Evolutionary conservation across 35 echinoderm and acorn worm species (phyloP), one percentile per base, ranked within the genome.

Genomic region (Anneissia japonica): DNA sequence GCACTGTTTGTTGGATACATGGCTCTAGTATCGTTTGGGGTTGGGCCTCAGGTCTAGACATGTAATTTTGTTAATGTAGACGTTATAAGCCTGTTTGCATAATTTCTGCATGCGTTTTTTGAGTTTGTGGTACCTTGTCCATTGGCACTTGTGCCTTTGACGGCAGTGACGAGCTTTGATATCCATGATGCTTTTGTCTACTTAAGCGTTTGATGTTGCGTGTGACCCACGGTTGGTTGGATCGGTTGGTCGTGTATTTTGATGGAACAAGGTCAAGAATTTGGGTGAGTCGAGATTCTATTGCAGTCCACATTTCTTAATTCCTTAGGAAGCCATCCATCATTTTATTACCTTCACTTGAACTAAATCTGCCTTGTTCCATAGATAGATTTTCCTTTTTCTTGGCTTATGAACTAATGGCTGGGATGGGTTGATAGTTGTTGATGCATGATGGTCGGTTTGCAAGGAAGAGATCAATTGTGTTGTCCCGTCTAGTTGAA

Each of bases 391-490:
- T 37, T 90, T 86, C 34, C 84, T 21, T 30, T 85, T 85, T 19
- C 26, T 51, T 79, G 83, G 83, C 77, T n/a, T 85, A 23, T 34
- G 83, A n/a, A n/a, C n/a, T n/a, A n/a, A n/a, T n/a, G n/a, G n/a
- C n/a, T 10, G 88, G 73, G 1, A 78, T 34, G n/a, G 73, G 35
- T 29, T 19, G 35, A 38, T 83, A 90, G n/a, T 86, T 86, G 82
- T 90, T 90, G 38, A 90, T 77, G 37, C 72, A 90, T 86, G 82
- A 86, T 21, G 88, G 88, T 33, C 74, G 81, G 38, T 86, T 89
- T 37, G 87, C 84, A 3, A 89, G 76, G 55, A 84, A 89, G 4
- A 89, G 46, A 64, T 90, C 88, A 2, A 90, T 31, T 33, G 56
- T 89, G 51, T 89, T 89, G 35, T 89, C 79, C 7, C 46, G 35